Conservation (phyloP, 2,888 invertebrate species). For the Leucoma salicis region DNA sequence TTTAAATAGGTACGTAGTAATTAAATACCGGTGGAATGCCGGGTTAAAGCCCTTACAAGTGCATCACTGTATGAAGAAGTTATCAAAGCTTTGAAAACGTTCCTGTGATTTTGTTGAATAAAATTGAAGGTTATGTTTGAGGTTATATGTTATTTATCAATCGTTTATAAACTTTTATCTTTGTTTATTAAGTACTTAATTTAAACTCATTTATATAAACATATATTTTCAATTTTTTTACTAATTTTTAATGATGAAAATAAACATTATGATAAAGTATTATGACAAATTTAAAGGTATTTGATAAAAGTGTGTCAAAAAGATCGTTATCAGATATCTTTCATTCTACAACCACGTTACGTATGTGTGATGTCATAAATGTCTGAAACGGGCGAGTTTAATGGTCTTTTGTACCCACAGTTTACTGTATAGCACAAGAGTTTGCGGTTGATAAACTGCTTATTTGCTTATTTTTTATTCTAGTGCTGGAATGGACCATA, state of each 20-base stretch:
- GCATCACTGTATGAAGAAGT: constrained; percentile 24
- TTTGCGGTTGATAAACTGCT: too few species aligned
- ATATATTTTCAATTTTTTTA: too few species aligned
- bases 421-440: too few species aligned
- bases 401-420: constrained; percentile 26
- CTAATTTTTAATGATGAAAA: background rate
- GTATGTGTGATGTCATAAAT: constrained; percentile 20
- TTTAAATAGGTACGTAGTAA: constrained; percentile 39
- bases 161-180: constrained; percentile 16
- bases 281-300: background rate
- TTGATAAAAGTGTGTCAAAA: constrained; percentile 18
- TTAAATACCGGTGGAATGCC: constrained; percentile 43
- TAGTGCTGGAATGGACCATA: too few species aligned
- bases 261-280: too few species aligned
- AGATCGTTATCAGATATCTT: too few species aligned
- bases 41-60: constrained; percentile 43
- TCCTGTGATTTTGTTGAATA: constrained; percentile 4
- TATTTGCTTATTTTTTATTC: too few species aligned
- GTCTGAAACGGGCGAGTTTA: constrained; percentile 19
- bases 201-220: too few species aligned
- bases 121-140: constrained; percentile 33
- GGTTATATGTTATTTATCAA: constrained; percentile 28
- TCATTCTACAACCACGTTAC: too few species aligned
- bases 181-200: background rate
- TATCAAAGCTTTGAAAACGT: constrained; percentile 8